These are phyloP conservation scores for Danionella dracula DNA, from an alignment of 2,797 vertebrate genomes.

Conservation along the genomic window DNA sequence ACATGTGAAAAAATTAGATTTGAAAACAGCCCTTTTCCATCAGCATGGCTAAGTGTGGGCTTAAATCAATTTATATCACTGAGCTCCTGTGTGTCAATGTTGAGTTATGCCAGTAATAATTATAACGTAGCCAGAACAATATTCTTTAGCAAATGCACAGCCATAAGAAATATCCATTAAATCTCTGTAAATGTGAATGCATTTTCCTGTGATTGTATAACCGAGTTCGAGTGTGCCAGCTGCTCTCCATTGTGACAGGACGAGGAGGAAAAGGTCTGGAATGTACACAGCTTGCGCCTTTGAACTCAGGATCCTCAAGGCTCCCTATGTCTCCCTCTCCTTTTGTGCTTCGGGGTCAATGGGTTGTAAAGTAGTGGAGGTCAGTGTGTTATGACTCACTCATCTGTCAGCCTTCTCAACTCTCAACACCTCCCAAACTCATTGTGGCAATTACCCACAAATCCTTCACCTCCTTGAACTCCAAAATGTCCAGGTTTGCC, in stretches of 20 bases:
- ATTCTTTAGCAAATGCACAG: slow-evolving; percentile 3
- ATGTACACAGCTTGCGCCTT: slow-evolving; percentile 46
- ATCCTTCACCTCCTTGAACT: slow-evolving; percentile 35
- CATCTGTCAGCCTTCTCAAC: slow-evolving; percentile 34
- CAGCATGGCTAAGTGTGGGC: too few relatives aligned
- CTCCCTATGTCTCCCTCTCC: slow-evolving; percentile 35
- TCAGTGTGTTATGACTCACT: slow-evolving; percentile 31
- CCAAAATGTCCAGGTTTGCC: slow-evolving; percentile 37
- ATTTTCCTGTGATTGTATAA: slow-evolving; percentile 38
- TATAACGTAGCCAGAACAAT: background rate
- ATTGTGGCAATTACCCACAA: slow-evolving; percentile 34
- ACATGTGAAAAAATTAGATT: too few relatives aligned
- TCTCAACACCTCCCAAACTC: slow-evolving; percentile 21
- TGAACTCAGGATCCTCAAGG: slow-evolving; percentile 38
- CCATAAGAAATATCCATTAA: background rate
- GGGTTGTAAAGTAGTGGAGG: slow-evolving; percentile 26
- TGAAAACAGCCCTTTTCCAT: too few relatives aligned
- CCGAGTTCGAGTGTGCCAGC: slow-evolving; percentile 20
- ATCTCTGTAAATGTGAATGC: slow-evolving; percentile 12
- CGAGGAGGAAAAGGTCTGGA: slow-evolving; percentile 43
- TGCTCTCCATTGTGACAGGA: slow-evolving; percentile 40
- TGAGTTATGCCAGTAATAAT: background rate
- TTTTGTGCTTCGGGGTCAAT: slow-evolving; percentile 30
- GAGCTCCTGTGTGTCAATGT: background rate
- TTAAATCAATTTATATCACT: too few relatives aligned